A percentile compares a stretch with the other conserved stretches of the same genome.
These are phyloP conservation scores for Paracanthobrama guichenoti DNA, from an alignment of 2,113 vertebrate species.

Conservation along the genomic window DNA sequence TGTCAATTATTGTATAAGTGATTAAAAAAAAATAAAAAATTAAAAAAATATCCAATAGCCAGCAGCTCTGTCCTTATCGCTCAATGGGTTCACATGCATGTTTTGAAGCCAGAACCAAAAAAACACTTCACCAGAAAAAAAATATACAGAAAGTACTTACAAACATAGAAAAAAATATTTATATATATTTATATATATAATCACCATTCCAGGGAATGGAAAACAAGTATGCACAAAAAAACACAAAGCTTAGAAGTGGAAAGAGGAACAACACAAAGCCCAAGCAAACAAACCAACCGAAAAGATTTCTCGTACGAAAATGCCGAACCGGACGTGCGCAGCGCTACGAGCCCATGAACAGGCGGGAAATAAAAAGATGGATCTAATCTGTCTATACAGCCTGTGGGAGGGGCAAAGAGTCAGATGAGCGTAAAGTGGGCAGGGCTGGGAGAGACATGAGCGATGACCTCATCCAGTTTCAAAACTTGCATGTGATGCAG, in stretches of 20 bases:
- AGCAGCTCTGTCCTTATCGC: conserved; percentile 66
- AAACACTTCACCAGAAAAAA: conserved; percentile 65
- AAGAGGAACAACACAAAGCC: conserved; percentile 34
- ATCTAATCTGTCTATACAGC: conserved; percentile 49
- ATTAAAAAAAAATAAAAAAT: conserved; percentile 2
- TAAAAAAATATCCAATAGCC: conserved; percentile 48
- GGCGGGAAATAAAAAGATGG: background rate
- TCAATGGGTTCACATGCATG: conserved; percentile 77
- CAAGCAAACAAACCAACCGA: conserved; percentile 48
- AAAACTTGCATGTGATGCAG: conserved; percentile 88
- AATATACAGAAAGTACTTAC: conserved; percentile 95
- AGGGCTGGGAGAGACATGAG: conserved; percentile 46
- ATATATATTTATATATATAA: conserved; percentile 84
- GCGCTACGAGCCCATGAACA: background rate
- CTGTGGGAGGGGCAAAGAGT: conserved; percentile 9
- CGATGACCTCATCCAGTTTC: conserved; percentile 81
- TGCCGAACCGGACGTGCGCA: background rate
- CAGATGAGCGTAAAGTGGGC: conserved; percentile 40
- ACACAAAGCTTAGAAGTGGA: background rate
- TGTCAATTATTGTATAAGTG: background rate
- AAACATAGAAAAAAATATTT: conserved; percentile 88
- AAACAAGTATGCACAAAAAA: conserved; percentile 76
- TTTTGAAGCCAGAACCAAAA: conserved; percentile 82
- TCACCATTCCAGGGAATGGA: conserved; percentile 83
- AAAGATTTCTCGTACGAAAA: conserved; percentile 20